A percentile compares a stretch with the other conserved stretches of the same genome.
These are phyloP conservation scores for Notolepis coatsorum DNA, from an alignment of 2,797 vertebrate genomes.

Conservation along the genomic window DNA sequence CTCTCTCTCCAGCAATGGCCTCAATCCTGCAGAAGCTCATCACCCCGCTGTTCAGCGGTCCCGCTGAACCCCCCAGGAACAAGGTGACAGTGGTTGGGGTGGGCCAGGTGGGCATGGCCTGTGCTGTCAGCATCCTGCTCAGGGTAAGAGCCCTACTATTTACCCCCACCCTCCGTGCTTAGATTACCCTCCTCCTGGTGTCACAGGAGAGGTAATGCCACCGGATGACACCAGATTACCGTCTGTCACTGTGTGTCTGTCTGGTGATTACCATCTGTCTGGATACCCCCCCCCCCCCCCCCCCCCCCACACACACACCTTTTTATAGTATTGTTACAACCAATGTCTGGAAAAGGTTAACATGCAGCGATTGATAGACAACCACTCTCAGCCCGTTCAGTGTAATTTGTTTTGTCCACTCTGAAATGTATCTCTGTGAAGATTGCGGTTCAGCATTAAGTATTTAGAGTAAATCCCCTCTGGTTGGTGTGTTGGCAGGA, in stretches of 20 bases:
- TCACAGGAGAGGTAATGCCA: constrained; percentile 42
- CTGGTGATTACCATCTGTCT: constrained; percentile 29
- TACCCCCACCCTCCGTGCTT: neutral
- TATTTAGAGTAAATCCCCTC: neutral
- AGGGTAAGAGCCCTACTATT: constrained; percentile 71
- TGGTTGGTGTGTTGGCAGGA: constrained; percentile 63
- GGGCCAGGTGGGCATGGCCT: constrained; percentile 87
- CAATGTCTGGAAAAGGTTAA: neutral
- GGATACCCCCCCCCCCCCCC: too few relatives aligned
- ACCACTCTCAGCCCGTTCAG: neutral
- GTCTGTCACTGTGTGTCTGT: constrained; percentile 49
- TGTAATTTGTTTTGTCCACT: neutral
- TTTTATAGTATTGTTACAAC: neutral
- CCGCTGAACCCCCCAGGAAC: constrained; percentile 70
- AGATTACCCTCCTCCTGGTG: constrained; percentile 15
- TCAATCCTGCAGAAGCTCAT: constrained; percentile 89
- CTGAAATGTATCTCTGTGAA: neutral
- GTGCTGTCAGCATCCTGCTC: constrained; percentile 82
- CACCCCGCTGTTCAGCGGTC: constrained; percentile 66
- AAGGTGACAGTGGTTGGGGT: constrained; percentile 85
- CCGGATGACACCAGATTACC: constrained; percentile 52
- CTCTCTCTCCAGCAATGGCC: constrained; percentile 79
- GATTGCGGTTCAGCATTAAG: neutral
- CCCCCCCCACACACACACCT: too few relatives aligned
- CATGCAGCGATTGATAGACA: too few relatives aligned